phyloP scores from a whole-genome alignment of 1,140 invertebrate genomes.

The Aradophagus sp. region DNA sequence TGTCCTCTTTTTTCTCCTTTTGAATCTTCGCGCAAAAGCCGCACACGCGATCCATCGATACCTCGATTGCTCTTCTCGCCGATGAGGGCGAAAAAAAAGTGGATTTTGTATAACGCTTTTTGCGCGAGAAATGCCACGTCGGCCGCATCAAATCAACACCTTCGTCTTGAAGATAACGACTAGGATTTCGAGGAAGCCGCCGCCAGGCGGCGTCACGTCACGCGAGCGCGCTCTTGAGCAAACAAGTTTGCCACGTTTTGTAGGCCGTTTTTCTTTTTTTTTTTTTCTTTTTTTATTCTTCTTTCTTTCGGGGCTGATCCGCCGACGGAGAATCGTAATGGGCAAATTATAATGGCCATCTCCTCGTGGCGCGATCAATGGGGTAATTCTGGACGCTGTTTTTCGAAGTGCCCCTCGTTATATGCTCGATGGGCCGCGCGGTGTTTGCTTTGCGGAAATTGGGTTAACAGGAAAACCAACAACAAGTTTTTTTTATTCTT shows the following conservation, averaged over 20 bases:
- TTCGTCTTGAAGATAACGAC: slow-evolving; percentile 18
- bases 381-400: slow-evolving; percentile 21
- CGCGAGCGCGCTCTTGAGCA: slow-evolving; percentile 33
- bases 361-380: slow-evolving; percentile 16
- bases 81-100: too few species aligned
- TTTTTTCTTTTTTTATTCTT: neutral
- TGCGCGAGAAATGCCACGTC: slow-evolving; percentile 17
- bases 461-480: slow-evolving; percentile 16
- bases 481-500: neutral
- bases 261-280: neutral
- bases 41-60: too few species aligned
- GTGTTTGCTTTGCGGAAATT: slow-evolving; percentile 32
- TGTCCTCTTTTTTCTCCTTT: too few species aligned
- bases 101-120: slow-evolving; percentile 15
- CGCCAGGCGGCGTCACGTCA: slow-evolving; percentile 13
- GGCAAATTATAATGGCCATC: slow-evolving; percentile 31
- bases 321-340: too few species aligned
- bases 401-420: slow-evolving; percentile 28
- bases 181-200: slow-evolving; percentile 11
- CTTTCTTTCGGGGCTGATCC: neutral
- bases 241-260: slow-evolving; percentile 34
- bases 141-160: slow-evolving; percentile 48
- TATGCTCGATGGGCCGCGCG: slow-evolving; percentile 5
- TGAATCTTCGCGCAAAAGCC: slow-evolving; percentile 18
- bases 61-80: too few species aligned